Evolutionary conservation across 2,797 vertebrate species (phyloP).

Genomic region (Oophaga sylvatica): DNA sequence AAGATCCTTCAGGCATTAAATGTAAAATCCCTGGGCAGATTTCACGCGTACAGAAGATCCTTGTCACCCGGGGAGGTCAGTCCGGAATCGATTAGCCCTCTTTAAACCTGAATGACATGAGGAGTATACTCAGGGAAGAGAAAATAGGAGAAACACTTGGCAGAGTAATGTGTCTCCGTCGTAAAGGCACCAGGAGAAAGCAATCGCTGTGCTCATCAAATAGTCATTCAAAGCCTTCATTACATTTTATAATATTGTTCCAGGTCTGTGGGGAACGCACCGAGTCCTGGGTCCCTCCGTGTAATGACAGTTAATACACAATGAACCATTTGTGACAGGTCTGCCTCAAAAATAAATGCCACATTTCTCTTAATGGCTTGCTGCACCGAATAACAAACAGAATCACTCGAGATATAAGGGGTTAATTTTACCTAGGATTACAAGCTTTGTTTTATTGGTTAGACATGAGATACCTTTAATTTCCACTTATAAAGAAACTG

Average conservation of each 20-base stretch:
- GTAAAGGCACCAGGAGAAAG: slow-evolving; percentile 25
- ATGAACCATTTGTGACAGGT: slow-evolving; percentile 40
- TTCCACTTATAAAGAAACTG: neutral
- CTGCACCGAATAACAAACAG: neutral
- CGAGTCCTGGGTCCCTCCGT: slow-evolving; percentile 29
- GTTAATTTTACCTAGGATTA: neutral
- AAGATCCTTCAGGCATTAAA: slow-evolving; percentile 64
- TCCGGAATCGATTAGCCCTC: slow-evolving; percentile 60
- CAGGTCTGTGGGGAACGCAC: slow-evolving; percentile 25
- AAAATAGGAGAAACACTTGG: slow-evolving; percentile 3
- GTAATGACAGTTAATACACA: slow-evolving; percentile 45
- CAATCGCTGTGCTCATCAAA: slow-evolving; percentile 58
- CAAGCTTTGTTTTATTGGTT: neutral
- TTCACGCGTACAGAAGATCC: slow-evolving; percentile 58
- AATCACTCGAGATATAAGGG: neutral
- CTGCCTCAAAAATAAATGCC: slow-evolving; percentile 45
- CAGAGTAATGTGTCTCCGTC: slow-evolving; percentile 16
- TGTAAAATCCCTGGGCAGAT: slow-evolving; percentile 58
- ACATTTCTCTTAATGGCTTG: slow-evolving; percentile 35
- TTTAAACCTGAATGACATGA: slow-evolving; percentile 61
- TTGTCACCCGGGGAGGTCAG: slow-evolving; percentile 58
- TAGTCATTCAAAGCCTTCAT: slow-evolving; percentile 50
- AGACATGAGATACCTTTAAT: neutral
- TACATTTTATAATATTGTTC: slow-evolving; percentile 54
- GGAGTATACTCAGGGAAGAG: slow-evolving; percentile 61